A percentile compares a stretch with the other conserved stretches of the same genome.
Conservation (phyloP, 2,113 vertebrate species). For the Cinclus mexicanus region DNA sequence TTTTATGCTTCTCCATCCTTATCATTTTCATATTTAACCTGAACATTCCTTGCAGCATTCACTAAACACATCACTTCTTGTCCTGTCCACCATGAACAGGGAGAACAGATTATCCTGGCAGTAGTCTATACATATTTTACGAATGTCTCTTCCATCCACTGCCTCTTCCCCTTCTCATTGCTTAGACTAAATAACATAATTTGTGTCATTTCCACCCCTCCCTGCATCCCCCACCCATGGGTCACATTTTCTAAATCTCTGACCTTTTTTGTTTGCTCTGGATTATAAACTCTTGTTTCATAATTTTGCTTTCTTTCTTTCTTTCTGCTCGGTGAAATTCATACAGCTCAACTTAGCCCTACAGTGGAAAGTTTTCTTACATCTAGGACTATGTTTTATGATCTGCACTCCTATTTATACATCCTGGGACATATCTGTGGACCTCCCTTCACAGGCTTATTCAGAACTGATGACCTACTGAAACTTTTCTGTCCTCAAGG, state of each 20-base stretch:
- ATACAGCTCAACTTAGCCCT: background rate
- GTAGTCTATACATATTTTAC: background rate
- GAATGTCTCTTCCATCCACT: background rate
- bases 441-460: background rate
- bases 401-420: background rate
- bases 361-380: background rate
- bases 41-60: conserved; percentile 13
- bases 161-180: background rate
- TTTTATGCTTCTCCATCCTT: conserved; percentile 1
- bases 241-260: background rate
- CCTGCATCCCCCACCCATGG: too few species aligned
- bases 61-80: background rate
- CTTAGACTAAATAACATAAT: background rate
- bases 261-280: background rate
- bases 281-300: background rate
- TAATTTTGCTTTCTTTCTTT: background rate
- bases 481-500: background rate
- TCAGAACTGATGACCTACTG: background rate
- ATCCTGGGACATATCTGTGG: background rate
- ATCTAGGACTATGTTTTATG: background rate
- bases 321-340: background rate
- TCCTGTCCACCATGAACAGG: background rate
- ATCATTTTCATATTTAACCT: background rate
- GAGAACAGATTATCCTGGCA: background rate
- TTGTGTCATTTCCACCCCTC: background rate